Conservation (phyloP, 2,888 invertebrate species). For the Vanessa cardui region DNA sequence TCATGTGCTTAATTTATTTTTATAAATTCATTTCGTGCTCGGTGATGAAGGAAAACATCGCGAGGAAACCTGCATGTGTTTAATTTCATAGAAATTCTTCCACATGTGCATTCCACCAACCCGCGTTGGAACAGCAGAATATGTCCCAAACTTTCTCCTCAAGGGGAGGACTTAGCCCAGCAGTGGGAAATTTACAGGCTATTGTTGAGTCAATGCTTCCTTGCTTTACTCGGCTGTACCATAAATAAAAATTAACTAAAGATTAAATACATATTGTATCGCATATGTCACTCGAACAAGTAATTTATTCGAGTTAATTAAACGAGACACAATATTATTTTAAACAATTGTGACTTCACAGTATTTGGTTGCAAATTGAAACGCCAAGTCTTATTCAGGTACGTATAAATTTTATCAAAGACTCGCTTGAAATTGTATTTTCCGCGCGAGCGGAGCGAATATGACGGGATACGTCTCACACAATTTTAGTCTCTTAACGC, state of each 20-base stretch:
- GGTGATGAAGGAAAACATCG: too few relatives aligned
- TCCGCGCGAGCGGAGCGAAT: conserved; percentile 37
- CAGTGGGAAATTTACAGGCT: too few relatives aligned
- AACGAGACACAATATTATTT: conserved; percentile 5
- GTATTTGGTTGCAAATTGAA: conserved; percentile 38
- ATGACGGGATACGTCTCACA: conserved; percentile 34
- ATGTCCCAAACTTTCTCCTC: too few relatives aligned
- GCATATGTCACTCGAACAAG: not conserved
- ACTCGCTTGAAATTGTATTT: conserved; percentile 43
- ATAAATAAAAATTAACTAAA: not conserved
- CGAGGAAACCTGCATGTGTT: too few relatives aligned
- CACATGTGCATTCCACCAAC: too few relatives aligned
- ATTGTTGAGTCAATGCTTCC: too few relatives aligned
- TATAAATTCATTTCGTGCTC: too few relatives aligned
- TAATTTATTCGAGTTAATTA: conserved; percentile 15
- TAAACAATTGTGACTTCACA: conserved; percentile 28
- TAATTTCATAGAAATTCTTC: too few relatives aligned
- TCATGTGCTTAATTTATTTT: too few relatives aligned
- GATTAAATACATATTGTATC: not conserved
- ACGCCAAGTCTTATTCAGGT: conserved; percentile 37
- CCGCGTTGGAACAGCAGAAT: too few relatives aligned
- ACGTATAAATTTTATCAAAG: conserved; percentile 45
- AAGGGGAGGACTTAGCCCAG: too few relatives aligned
- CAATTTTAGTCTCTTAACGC: conserved; percentile 30
- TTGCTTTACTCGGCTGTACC: too few relatives aligned